Evolutionary conservation across 2,113 vertebrate species (phyloP), one percentile per base, ranked within the genome.

Genomic region (Suncus etruscus): DNA sequence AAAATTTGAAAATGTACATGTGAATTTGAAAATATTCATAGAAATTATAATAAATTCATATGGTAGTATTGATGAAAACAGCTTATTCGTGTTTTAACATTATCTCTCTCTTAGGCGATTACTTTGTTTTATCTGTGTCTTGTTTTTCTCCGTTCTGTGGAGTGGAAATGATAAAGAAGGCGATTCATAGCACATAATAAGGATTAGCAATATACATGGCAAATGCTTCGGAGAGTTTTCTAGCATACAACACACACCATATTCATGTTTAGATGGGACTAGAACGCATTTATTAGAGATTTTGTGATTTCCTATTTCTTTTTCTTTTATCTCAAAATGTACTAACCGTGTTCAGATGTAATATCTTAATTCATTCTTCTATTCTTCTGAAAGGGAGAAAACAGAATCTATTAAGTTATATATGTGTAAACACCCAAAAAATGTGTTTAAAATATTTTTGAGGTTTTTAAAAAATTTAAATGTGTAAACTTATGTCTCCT

Each of bases 21-120:
- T 73, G 45, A 68, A 54, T 73, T 86, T 94, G 22, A 58, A 93
- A 91, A 70, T 90, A 12, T 83, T 12, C 10, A 58, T 77, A 18
- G 16, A 81, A 69, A 70, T 86, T 32, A 77, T 45, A 72, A 24
- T 32, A 54, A 78, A 73, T 31, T 47, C 58, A 69, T 72, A 72
- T 61, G 32, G 39, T 82, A 24, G 83, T 25, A 10, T 70, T 25
- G 63, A 77, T 66, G 78, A 61, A 69, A 84, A n/a, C 80, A 39
- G 72, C 48, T 50, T 76, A 20, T 47, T 2, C 11, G 47, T 81
- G 16, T 87, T 90, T 87, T 79, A 51, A 31, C 51, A 79, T 83
- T 83, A 88, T 0, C 24, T 69, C 3, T 83, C 11, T 6, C 22
- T 83, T 76, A 80, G 4, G 11, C 9, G 72, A 80, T 29, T 54